A percentile compares a stretch with the other conserved stretches of the same genome.
phyloP scores from a whole-genome alignment of 2,113 vertebrate genomes.

The Corynorhinus townsendii region DNA sequence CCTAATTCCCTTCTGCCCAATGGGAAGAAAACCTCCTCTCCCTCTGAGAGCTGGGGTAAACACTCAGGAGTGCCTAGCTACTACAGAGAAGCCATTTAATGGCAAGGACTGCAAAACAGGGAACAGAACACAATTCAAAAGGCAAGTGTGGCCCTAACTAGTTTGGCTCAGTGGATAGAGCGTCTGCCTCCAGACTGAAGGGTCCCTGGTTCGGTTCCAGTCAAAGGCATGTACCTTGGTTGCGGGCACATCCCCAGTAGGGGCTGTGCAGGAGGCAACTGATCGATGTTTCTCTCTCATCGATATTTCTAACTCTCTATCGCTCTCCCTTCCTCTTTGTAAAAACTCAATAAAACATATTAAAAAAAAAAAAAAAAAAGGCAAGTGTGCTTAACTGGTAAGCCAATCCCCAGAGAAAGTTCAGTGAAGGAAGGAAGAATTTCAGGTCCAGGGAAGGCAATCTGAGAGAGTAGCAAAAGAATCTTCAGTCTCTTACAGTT shows the following conservation, averaged over 20 bases:
- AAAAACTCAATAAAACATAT: no score
- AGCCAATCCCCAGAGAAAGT: neutral
- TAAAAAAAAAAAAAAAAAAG: neutral
- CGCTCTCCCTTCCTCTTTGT: no score
- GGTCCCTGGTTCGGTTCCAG: no score
- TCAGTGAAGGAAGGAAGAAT: neutral
- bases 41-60: neutral
- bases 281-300: no score
- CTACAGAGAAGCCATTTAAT: neutral
- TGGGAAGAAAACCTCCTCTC: neutral
- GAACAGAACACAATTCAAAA: neutral
- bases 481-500: neutral
- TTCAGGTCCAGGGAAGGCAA: neutral
- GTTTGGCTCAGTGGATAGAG: no score
- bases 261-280: no score
- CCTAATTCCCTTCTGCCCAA: neutral
- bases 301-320: no score
- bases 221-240: no score
- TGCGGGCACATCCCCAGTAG: no score
- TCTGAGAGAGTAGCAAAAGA: neutral
- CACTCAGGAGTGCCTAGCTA: neutral
- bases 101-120: neutral
- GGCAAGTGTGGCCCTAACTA: neutral
- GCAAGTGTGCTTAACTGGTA: neutral
- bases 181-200: no score